phyloP scores from a whole-genome alignment of 2,888 invertebrate genomes.

The Polydrusus tereticollis region DNA sequence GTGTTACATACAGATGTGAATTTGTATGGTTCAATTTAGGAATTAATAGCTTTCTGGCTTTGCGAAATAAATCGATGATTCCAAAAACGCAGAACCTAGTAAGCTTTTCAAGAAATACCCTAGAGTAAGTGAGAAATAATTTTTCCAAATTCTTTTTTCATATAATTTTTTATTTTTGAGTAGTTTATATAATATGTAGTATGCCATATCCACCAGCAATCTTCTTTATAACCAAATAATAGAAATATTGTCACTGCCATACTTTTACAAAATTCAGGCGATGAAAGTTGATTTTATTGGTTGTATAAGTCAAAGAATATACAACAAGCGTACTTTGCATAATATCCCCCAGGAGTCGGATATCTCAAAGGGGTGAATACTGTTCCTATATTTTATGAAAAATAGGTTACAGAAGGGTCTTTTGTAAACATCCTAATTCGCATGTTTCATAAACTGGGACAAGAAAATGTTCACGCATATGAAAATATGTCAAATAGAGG shows the following conservation, averaged over 20 bases:
- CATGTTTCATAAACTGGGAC: conserved; percentile 10
- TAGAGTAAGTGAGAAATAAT: no score
- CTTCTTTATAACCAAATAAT: not conserved
- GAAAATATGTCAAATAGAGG: not conserved
- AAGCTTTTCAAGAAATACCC: no score
- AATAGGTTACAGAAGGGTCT: conserved; percentile 13
- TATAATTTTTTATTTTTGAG: no score
- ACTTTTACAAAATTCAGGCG: conserved; percentile 3
- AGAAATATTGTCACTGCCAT: not conserved
- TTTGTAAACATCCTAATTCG: conserved; percentile 29
- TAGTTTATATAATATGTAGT: no score
- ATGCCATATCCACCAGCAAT: no score
- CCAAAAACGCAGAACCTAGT: no score
- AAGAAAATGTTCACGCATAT: conserved; percentile 5
- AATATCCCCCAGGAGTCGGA: conserved; percentile 17
- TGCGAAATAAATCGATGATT: no score
- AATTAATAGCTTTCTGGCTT: no score
- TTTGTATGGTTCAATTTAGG: no score
- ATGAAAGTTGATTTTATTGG: conserved; percentile 26
- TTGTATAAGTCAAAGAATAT: conserved; percentile 27
- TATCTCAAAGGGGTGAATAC: conserved; percentile 25
- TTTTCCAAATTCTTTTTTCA: no score
- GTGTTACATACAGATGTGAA: no score
- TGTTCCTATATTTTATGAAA: conserved; percentile 22
- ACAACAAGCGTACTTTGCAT: conserved; percentile 21